Evolutionary conservation across 2,888 invertebrate species (phyloP).

Genomic region (Euzetes globulus): DNA sequence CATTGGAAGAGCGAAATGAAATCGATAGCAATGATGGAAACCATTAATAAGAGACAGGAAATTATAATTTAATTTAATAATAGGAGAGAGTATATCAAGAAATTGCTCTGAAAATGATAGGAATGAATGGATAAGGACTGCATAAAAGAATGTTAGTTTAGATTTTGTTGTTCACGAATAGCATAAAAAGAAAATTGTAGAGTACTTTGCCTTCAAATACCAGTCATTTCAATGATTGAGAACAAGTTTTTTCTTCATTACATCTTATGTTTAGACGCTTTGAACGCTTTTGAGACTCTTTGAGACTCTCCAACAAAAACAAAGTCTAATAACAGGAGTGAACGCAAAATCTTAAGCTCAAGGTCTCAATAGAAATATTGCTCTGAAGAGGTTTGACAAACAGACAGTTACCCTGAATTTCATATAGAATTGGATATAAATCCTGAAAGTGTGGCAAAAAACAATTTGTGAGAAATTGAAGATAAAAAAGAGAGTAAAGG

Average conservation of each 20-base stretch:
- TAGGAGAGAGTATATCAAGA: too few relatives aligned
- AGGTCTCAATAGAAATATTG: slow-evolving; percentile 1
- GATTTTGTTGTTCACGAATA: neutral
- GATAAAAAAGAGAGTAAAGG: neutral
- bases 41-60: too few relatives aligned
- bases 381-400: slow-evolving; percentile 18
- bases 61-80: too few relatives aligned
- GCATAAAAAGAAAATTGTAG: neutral
- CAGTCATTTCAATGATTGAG: neutral
- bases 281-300: neutral
- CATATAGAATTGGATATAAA: neutral
- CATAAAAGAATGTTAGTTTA: too few relatives aligned
- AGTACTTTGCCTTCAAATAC: neutral
- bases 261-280: too few relatives aligned
- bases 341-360: neutral
- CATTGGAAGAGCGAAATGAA: too few relatives aligned
- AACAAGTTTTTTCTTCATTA: neutral
- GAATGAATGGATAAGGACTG: too few relatives aligned
- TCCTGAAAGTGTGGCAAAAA: neutral
- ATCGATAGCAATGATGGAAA: too few relatives aligned
- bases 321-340: neutral
- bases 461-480: neutral
- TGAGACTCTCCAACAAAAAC: neutral
- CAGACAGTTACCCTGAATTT: neutral
- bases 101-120: too few relatives aligned